These are phyloP conservation scores for Microchrysa polita DNA, from an alignment of 2,888 invertebrate species.

Conservation along the genomic window DNA sequence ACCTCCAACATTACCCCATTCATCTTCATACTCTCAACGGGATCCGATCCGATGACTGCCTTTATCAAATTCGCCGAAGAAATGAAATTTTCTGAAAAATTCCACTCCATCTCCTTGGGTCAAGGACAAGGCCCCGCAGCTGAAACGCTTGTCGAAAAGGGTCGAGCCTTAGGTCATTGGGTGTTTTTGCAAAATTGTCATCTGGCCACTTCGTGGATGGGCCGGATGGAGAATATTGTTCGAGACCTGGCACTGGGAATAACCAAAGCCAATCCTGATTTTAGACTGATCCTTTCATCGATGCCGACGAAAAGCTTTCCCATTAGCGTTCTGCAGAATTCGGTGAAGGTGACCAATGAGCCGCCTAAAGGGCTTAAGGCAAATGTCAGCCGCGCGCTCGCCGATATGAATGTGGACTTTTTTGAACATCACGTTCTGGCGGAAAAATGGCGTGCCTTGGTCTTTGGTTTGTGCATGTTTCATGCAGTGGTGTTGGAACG, in stretches of 20 bases:
- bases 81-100: slow-evolving; percentile 74
- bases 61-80: slow-evolving; percentile 84
- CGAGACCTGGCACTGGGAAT: slow-evolving; percentile 75
- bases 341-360: slow-evolving; percentile 94
- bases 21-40: slow-evolving; percentile 87
- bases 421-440: slow-evolving; percentile 80
- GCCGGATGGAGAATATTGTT: slow-evolving; percentile 80
- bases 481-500: slow-evolving; percentile 93
- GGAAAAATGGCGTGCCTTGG: slow-evolving; percentile 76
- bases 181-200: slow-evolving; percentile 94
- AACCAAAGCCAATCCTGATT: slow-evolving; percentile 73
- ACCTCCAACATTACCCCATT: slow-evolving; percentile 79
- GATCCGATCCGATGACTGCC: slow-evolving; percentile 87
- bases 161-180: slow-evolving; percentile 83
- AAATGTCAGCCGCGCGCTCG: slow-evolving; percentile 84
- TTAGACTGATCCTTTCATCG: slow-evolving; percentile 87
- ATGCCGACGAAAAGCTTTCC: slow-evolving; percentile 90
- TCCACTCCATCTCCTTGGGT: slow-evolving; percentile 87
- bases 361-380: slow-evolving; percentile 92
- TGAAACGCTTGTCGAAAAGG: slow-evolving; percentile 79
- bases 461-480: slow-evolving; percentile 89
- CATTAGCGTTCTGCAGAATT: slow-evolving; percentile 89
- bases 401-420: slow-evolving; percentile 79
- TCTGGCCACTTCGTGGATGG: slow-evolving; percentile 94
- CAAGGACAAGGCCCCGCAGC: slow-evolving; percentile 91